Evolutionary conservation across 1,140 invertebrate genomes (phyloP).

Genomic region (Lethocerus indicus): DNA sequence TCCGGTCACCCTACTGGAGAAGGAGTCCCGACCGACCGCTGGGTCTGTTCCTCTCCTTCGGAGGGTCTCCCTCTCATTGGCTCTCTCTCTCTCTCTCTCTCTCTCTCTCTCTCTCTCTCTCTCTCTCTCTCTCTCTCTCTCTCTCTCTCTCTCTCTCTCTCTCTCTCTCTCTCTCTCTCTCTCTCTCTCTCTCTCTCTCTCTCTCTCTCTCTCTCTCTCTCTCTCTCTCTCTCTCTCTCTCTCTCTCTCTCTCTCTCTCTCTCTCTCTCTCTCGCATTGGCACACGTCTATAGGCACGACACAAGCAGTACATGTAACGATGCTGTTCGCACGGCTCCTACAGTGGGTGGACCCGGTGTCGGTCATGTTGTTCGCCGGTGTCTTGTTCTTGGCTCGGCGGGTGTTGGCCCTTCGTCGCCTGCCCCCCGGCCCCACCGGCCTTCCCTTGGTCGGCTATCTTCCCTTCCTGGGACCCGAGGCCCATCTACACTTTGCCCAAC

Average conservation of each 20-base stretch:
- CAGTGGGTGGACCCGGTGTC: not conserved
- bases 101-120: not conserved
- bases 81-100: not conserved
- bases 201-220: not conserved
- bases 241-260: not conserved
- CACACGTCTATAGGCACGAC: not conserved
- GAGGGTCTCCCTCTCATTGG: not conserved
- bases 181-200: not conserved
- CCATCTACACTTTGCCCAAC: conserved; percentile 56
- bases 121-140: not conserved
- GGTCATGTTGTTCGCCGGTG: not conserved
- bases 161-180: not conserved
- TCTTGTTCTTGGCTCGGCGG: conserved; percentile 25
- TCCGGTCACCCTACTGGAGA: too few relatives aligned
- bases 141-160: not conserved
- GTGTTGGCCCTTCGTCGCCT: conserved; percentile 34
- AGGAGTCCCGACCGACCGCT: too few relatives aligned
- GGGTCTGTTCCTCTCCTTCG: too few relatives aligned
- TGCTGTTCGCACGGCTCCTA: too few relatives aligned
- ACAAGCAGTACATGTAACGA: too few relatives aligned
- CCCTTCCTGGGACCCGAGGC: conserved; percentile 57
- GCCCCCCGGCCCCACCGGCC: conserved; percentile 71
- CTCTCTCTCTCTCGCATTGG: not conserved
- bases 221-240: too few relatives aligned
- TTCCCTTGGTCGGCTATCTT: conserved; percentile 66